Evolutionary conservation across 2,113 vertebrate genomes (phyloP).

Genomic region (Guaruba guarouba): DNA sequence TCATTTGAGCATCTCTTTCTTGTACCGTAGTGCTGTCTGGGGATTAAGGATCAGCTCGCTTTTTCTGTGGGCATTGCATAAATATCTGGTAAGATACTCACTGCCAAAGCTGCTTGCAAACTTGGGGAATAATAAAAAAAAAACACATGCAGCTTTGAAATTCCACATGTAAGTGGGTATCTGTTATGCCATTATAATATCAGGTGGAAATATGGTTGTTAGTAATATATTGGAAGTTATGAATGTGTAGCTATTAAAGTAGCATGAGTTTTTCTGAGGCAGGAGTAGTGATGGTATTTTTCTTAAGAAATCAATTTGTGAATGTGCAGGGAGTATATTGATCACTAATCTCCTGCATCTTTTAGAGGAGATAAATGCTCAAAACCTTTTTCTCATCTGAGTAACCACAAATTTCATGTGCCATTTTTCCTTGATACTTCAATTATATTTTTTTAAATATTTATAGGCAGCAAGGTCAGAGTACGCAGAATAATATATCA

Average conservation of each 20-base stretch:
- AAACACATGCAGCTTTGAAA: accelerated
- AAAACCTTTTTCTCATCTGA: not conserved
- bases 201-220: not conserved
- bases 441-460: not conserved
- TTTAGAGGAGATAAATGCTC: not conserved
- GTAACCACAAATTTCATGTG: not conserved
- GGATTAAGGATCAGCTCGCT: not conserved
- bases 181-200: not conserved
- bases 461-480: not conserved
- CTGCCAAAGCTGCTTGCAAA: not conserved
- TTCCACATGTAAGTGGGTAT: not conserved
- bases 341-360: not conserved
- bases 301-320: not conserved
- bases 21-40: not conserved
- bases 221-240: not conserved
- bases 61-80: not conserved
- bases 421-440: not conserved
- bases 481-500: not conserved
- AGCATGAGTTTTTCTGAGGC: not conserved
- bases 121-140: not conserved
- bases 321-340: not conserved
- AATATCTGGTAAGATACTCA: not conserved
- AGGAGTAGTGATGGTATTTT: not conserved
- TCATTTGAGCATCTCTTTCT: not conserved
- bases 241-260: not conserved